These are phyloP conservation scores for Drosophila meridionalis DNA, from an alignment of 2,888 invertebrate genomes.

Conservation along the genomic window DNA sequence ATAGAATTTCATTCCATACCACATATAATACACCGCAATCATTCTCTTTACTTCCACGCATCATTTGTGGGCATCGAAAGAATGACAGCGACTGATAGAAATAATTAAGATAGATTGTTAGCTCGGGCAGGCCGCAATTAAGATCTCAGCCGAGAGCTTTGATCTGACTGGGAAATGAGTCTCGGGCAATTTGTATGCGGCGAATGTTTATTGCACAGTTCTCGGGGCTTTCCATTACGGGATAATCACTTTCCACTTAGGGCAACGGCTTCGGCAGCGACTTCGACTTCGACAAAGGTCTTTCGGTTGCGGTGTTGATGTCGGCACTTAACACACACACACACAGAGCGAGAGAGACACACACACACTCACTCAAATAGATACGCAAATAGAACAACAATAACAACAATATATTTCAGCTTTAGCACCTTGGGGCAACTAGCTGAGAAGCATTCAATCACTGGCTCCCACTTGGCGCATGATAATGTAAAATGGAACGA, in stretches of 20 bases:
- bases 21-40: background rate
- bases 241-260: slow-evolving; percentile 50
- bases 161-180: slow-evolving; percentile 2
- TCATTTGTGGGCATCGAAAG: background rate
- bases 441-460: slow-evolving; percentile 54
- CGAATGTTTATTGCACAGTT: slow-evolving; percentile 33
- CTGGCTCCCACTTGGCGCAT: slow-evolving; percentile 46
- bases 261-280: slow-evolving; percentile 8
- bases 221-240: slow-evolving; percentile 29
- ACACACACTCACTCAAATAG: background rate
- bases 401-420: slow-evolving; percentile 46
- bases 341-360: background rate
- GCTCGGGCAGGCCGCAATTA: background rate
- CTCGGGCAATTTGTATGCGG: background rate
- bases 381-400: slow-evolving; percentile 34
- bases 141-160: slow-evolving; percentile 5
- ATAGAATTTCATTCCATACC: background rate
- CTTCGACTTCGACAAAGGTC: slow-evolving; percentile 14
- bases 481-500: slow-evolving; percentile 47
- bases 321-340: slow-evolving; percentile 15
- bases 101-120: slow-evolving; percentile 4
- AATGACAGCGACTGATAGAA: slow-evolving; percentile 3
- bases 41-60: background rate
- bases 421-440: slow-evolving; percentile 49
- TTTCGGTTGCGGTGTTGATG: slow-evolving; percentile 13